These are phyloP conservation scores for Ochropacha duplaris DNA, from an alignment of 2,888 invertebrate species.

Conservation along the genomic window DNA sequence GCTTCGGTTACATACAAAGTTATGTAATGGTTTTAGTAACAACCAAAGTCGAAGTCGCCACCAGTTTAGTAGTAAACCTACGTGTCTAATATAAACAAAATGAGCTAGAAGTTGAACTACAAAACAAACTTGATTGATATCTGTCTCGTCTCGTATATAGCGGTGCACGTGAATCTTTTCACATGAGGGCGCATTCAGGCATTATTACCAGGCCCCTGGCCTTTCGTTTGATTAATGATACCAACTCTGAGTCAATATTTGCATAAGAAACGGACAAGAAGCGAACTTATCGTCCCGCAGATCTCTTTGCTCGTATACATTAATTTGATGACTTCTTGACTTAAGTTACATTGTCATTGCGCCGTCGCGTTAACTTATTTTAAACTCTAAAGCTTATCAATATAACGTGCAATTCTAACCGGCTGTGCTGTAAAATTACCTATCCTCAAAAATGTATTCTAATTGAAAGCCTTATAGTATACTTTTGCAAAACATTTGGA, in stretches of 20 bases:
- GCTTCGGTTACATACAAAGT: too few species aligned
- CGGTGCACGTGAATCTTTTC: constrained; percentile 41
- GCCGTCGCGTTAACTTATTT: constrained; percentile 20
- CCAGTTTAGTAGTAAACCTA: not conserved
- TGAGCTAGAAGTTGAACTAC: not conserved
- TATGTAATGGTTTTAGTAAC: too few species aligned
- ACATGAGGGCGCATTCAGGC: constrained; percentile 46
- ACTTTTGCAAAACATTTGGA: constrained; percentile 26
- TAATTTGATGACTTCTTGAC: constrained; percentile 64
- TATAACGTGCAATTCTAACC: constrained; percentile 32
- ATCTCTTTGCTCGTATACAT: constrained; percentile 61
- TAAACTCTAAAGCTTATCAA: constrained; percentile 31
- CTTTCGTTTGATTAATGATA: constrained; percentile 76
- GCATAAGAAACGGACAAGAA: constrained; percentile 80
- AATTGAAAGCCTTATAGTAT: constrained; percentile 30
- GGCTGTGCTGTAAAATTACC: constrained; percentile 2
- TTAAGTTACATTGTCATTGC: constrained; percentile 40
- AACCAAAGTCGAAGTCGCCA: too few species aligned
- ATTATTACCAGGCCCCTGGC: constrained; percentile 56
- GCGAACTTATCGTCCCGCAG: constrained; percentile 69
- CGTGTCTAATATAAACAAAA: not conserved
- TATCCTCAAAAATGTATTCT: constrained; percentile 31
- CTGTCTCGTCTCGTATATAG: constrained; percentile 22
- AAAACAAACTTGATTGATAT: constrained; percentile 48
- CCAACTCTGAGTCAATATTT: constrained; percentile 79